Evolutionary conservation across 2,113 vertebrate species (phyloP), one percentile per base, ranked within the genome.

Genomic region (Corydoras maculifer): DNA sequence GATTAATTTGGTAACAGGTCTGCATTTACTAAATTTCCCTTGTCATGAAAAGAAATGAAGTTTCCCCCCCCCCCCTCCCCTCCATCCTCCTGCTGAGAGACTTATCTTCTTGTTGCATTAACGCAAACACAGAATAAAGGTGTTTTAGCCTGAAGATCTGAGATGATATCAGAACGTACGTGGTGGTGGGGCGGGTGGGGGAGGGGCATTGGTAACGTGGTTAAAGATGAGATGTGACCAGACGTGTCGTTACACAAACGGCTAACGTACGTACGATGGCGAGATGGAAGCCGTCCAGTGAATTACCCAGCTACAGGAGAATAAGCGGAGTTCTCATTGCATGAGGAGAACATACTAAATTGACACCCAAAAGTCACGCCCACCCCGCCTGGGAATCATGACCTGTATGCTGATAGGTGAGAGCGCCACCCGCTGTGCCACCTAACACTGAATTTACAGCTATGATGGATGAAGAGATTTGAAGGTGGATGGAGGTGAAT

Each of bases 221-320:
- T 77, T 84, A 86, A 83, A 87, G 29, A 64, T 51, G 53, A 68
- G 87, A 79, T 81, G 77, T 86, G 86, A 85, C 87, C 77, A 85
- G 86, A 84, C 87, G 86, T 85, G 81, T 86, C 84, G 83, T 85
- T 81, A 84, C 77, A 85, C 67, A 65, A 82, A 84, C 62, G 74
- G 84, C 80, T 89, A 81, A 86, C 80, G 83, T 78, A 83, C 82
- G 83, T 81, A 83, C 83, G 81, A 77, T 75, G 69, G 79, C 81
- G 78, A 83, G 88, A 89, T 88, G 78, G 77, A 69, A 14, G 18
- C 5, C 87, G 90, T 90, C 88, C 90, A 89, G 87, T 88, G 89
- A 89, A 91, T 90, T 85, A 89, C 85, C 85, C 85, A 77, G 75
- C 77, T 80, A 84, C 83, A 49, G 74, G 79, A 81, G 14, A 25